These are phyloP conservation scores for Selenia dentaria DNA, from an alignment of 2,888 invertebrate genomes.

Conservation along the genomic window DNA sequence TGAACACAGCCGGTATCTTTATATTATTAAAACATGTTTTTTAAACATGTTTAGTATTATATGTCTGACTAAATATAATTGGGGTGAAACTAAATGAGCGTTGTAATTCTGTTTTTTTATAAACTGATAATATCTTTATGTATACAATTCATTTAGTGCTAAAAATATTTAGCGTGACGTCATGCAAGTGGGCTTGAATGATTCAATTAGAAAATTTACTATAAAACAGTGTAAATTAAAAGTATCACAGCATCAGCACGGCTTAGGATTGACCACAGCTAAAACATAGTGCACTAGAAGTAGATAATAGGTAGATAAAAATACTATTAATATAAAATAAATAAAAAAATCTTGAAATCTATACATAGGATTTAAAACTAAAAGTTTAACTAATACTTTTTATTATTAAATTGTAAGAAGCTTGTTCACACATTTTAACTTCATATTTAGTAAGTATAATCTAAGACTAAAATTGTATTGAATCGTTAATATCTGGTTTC, in stretches of 20 bases:
- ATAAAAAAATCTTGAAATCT: constrained; percentile 78
- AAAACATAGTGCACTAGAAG: constrained; percentile 80
- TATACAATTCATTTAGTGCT: no score
- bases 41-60: no score
- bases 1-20: no score
- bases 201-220: no score
- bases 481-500: constrained; percentile 53
- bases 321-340: constrained; percentile 74
- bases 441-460: constrained; percentile 77
- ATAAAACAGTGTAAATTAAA: constrained; percentile 38
- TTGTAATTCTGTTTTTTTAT: no score
- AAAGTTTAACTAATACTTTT: constrained; percentile 83
- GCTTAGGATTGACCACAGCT: constrained; percentile 80
- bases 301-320: constrained; percentile 78
- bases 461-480: constrained; percentile 60
- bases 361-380: constrained; percentile 82
- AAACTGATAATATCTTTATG: no score
- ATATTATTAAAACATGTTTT: no score
- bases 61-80: no score
- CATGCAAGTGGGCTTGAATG: no score
- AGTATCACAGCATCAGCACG: constrained; percentile 53
- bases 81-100: no score
- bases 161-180: no score
- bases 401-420: constrained; percentile 80
- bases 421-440: constrained; percentile 84